Conservation (phyloP, 2,113 vertebrate species). For the Puma concolor region DNA sequence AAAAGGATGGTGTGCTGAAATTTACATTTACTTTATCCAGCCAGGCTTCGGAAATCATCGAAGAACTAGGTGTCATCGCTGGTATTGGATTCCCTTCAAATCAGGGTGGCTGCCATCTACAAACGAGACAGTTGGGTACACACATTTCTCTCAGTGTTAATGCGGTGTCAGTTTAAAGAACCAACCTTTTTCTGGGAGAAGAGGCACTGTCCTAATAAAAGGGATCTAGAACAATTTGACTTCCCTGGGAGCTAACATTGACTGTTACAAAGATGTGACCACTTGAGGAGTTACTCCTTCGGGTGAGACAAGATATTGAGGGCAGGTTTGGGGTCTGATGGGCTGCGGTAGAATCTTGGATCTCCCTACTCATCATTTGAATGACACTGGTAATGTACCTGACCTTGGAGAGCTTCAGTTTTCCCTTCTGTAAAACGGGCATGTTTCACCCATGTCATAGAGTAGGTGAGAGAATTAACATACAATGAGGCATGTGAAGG, state of each 20-base stretch:
- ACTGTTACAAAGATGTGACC: neutral
- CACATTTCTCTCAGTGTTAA: slow-evolving; percentile 49
- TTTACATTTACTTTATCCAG: slow-evolving; percentile 32
- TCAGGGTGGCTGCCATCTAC: slow-evolving; percentile 53
- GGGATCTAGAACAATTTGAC: neutral
- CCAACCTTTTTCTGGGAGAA: slow-evolving; percentile 31
- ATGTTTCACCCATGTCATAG: neutral
- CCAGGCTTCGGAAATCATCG: neutral
- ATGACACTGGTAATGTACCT: neutral
- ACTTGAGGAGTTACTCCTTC: neutral
- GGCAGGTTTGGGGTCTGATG: neutral
- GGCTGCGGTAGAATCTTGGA: neutral
- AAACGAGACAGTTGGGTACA: neutral
- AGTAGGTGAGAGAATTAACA: neutral
- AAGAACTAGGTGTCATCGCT: slow-evolving; percentile 21
- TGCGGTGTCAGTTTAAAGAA: slow-evolving; percentile 33
- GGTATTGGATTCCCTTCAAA: slow-evolving; percentile 57
- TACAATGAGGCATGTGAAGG: neutral
- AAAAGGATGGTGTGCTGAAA: slow-evolving; percentile 45
- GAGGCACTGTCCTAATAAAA: slow-evolving; percentile 38
- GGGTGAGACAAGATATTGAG: neutral
- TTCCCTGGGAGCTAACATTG: neutral
- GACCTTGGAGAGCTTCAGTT: neutral
- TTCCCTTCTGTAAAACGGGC: neutral
- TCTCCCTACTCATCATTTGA: neutral